Percentiles rank a stretch among this genome's conserved stretches.
phyloP scores from a whole-genome alignment of 2,113 vertebrate species.

The Erythrolamprus reginae region DNA sequence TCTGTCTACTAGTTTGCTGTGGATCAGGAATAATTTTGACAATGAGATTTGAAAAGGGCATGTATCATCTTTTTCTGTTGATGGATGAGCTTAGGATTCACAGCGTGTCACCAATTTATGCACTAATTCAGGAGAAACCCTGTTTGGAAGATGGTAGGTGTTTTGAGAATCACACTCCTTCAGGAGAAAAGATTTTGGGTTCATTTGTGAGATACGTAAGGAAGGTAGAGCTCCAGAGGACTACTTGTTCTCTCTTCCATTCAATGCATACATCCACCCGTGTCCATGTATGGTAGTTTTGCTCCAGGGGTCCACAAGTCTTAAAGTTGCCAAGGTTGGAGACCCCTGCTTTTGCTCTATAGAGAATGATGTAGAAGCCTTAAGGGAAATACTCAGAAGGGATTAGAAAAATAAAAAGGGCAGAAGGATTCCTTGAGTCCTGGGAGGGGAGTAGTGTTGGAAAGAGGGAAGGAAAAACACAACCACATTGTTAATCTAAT shows the following conservation, averaged over 20 bases:
- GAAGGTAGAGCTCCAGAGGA: background rate
- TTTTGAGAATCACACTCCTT: background rate
- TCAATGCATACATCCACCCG: background rate
- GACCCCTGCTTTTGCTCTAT: background rate
- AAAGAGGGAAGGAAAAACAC: background rate
- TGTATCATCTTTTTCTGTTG: background rate
- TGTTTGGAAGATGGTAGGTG: background rate
- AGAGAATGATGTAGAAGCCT: background rate
- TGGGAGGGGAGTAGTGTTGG: background rate
- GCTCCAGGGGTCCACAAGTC: too few species aligned
- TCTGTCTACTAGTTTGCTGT: background rate
- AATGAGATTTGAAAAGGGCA: background rate
- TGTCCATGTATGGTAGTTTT: background rate
- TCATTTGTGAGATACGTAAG: background rate
- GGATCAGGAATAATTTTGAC: background rate
- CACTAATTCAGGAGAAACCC: background rate
- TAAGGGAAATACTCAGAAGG: background rate
- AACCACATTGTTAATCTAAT: background rate
- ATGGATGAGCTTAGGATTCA: background rate
- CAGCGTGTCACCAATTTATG: too few species aligned
- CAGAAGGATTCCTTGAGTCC: background rate
- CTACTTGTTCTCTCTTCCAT: background rate
- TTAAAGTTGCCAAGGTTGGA: too few species aligned
- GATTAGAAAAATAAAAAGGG: background rate
- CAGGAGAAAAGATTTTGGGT: background rate